Conservation (phyloP, 2,797 vertebrate species). For the Leucoraja ocellata region DNA sequence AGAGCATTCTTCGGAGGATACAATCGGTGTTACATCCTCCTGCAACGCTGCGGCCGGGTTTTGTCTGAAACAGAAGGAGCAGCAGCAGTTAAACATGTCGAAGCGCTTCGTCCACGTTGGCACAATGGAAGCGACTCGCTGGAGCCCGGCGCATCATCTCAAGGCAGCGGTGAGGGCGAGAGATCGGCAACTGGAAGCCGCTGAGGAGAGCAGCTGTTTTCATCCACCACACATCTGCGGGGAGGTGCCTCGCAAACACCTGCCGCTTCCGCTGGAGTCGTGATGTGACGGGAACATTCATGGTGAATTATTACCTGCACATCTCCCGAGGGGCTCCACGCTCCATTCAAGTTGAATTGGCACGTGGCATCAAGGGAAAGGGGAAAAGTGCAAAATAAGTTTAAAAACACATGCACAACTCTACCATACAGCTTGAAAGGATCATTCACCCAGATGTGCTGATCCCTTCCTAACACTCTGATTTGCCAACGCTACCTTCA, state of each 20-base stretch:
- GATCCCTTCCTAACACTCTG: too few species aligned
- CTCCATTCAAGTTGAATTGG: background rate
- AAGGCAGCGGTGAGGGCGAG: too few species aligned
- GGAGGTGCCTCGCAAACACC: background rate
- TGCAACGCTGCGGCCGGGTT: slow-evolving; percentile 49
- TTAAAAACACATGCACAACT: background rate
- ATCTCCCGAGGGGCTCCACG: background rate
- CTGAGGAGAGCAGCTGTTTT: background rate
- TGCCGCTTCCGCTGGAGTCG: background rate
- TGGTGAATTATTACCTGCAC: background rate
- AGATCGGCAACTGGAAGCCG: background rate
- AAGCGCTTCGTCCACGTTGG: background rate
- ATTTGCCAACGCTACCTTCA: background rate
- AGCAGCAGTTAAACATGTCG: slow-evolving; percentile 23
- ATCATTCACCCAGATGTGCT: background rate
- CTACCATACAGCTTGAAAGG: background rate
- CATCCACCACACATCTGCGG: background rate
- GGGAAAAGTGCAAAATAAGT: background rate
- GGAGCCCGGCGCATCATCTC: background rate
- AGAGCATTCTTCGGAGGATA: slow-evolving; percentile 58
- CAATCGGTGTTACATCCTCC: slow-evolving; percentile 56
- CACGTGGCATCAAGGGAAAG: background rate
- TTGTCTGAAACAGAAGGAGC: slow-evolving; percentile 26
- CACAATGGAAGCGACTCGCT: background rate
- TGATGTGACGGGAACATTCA: background rate